Base-by-base conservation (phyloP, 1,140 invertebrate genomes). In the Nebria ingens region DNA sequence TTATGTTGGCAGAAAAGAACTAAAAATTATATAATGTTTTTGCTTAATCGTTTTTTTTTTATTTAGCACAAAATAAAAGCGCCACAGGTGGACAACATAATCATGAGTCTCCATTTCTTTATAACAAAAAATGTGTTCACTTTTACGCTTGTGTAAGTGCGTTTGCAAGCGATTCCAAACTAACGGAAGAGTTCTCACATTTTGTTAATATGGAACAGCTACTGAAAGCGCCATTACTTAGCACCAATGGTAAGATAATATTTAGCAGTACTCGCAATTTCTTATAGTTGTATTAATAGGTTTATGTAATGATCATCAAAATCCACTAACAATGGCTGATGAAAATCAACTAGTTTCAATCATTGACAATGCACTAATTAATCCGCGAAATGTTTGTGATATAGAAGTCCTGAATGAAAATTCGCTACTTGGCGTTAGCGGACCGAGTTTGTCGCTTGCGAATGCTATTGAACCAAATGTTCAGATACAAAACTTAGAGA, bases 111-210 rank as follows among this genome's bases (percentile, higher is more conserved):
- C 6, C 40, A 17, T 53, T 17, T 38, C 17, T 17, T 51, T 22
- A 12, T 23, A 20, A 56, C n/a, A 58, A 17, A 19, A 69, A 71
- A 58, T 83, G 80, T 60, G 68, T 79, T 23, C 80, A 82, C 64
- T 82, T 79, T 70, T 89, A 87, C 71, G 80, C 85, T n/a, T 88
- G 86, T 67, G 72, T 89, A 21, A 84, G 82, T 72, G 86, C 86
- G 49, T 86, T 91, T 74, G 81, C 83, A n/a, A 86, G 85, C 68
- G 80, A 87, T 70, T 69, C 76, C 13, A 81, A 81, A 64, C 73
- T 86, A 56, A 67, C 73, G 22, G 75, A 82, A 60, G 86, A 90
- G 67, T 90, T 89, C 75, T 70, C 76, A 40, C 76, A 76, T 68
- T 85, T 81, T 59, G 76, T 85, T n/a, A 76, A 78, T 63, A 67